Base-by-base conservation (phyloP, 2,113 vertebrate species). In the Ciconia maguari region DNA sequence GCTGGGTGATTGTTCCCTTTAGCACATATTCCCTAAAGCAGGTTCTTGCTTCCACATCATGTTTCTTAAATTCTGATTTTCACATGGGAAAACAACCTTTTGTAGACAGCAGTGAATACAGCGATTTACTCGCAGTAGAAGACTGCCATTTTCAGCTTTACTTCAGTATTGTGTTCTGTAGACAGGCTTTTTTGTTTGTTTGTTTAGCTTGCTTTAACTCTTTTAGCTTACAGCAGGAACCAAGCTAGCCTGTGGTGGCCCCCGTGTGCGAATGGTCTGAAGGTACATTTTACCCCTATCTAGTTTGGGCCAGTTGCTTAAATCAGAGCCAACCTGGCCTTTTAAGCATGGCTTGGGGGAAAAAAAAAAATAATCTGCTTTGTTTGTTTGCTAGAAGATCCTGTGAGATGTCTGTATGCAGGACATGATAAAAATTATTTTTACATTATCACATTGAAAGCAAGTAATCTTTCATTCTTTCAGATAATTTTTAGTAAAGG, bases 401-500 rank as follows among this genome's bases (percentile, higher is more conserved):
- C 51, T 55, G 19, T 1, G 3, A 82, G 24, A 48, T 71, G 11
- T 38, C 42, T 64, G 25, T 66, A 41, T 58, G 26, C 34, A 34
- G 25, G 65, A 74, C 12, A 30, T 0, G 0, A 27, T 13, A 44
- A 18, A 87, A 88, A 49, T 70, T 24, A 25, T 85, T 90, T 66
- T 64, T 21, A 58, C 16, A 6, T 71, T 25, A 41, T 65, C 38
- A 51, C 30, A 15, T 72, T 57, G 61, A 94, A 92, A 87, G 26
- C 34, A 82, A 85, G 19, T 55, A 82, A 72, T 86, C 65, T 71
- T 91, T 76, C 82, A 76, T 97, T 97, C 29, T 97, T 96, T 83
- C 92, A 99, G 99, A 97, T 99, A 80, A 91, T 98, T 81, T 98
- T 98, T 95, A 98, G 97, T 64, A 99, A 98, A 96, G 98, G 98